Percentiles rank a stretch among this genome's conserved stretches.
phyloP scores from a whole-genome alignment of 2,797 vertebrate genomes.

The Acanthopagrus latus region DNA sequence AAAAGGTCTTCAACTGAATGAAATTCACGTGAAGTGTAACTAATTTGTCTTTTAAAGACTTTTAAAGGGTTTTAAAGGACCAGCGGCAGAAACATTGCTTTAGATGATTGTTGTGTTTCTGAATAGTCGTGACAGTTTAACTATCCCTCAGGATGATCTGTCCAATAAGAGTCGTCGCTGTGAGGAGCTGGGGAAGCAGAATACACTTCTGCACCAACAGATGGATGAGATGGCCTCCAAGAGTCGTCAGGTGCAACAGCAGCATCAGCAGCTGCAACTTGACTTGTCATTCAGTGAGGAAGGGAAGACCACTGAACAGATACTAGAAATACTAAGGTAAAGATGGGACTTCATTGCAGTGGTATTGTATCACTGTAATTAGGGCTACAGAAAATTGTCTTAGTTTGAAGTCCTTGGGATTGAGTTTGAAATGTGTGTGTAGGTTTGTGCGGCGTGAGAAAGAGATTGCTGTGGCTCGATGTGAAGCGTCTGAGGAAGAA shows the following conservation, averaged over 20 bases:
- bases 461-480: constrained; percentile 92
- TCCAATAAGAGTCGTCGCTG: constrained; percentile 85
- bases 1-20: not conserved
- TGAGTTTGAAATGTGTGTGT: not conserved
- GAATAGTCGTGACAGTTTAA: not conserved
- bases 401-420: not conserved
- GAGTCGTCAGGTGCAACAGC: constrained; percentile 72
- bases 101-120: constrained; percentile 3
- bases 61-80: not conserved
- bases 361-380: no score
- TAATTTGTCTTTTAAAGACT: not conserved
- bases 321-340: constrained; percentile 96
- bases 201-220: constrained; percentile 92
- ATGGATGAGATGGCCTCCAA: constrained; percentile 93
- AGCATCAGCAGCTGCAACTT: constrained; percentile 71
- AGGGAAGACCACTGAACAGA: constrained; percentile 94
- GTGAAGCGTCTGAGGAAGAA: constrained; percentile 93
- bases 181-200: constrained; percentile 93
- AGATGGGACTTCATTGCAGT: no score
- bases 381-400: not conserved
- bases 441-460: constrained; percentile 97
- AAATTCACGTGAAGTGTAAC: not conserved
- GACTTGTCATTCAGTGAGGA: constrained; percentile 94
- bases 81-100: not conserved
- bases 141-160: constrained; percentile 88